phyloP scores from a whole-genome alignment of 2,888 invertebrate species.

The Bugula neritina region DNA sequence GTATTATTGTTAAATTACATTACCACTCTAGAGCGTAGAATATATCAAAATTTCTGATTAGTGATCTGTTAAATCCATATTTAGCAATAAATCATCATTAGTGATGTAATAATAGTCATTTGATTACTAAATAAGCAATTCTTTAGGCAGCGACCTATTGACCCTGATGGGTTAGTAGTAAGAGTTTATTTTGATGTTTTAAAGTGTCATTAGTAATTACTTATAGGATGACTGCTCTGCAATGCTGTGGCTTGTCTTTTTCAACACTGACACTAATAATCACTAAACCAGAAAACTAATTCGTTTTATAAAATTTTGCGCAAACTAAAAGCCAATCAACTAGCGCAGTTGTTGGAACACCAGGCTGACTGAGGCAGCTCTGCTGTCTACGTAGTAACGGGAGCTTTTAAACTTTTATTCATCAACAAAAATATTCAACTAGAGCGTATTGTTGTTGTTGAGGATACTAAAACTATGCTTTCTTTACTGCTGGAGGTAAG shows the following conservation, averaged over 20 bases:
- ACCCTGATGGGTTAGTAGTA: background rate
- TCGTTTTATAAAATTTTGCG: background rate
- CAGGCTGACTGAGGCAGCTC: too few relatives aligned
- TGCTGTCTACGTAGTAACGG: too few relatives aligned
- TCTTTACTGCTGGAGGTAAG: too few relatives aligned
- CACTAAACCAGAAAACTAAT: background rate
- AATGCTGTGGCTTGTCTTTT: background rate
- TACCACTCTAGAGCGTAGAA: background rate
- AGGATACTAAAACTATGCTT: too few relatives aligned
- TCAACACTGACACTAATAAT: background rate
- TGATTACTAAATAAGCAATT: conserved; percentile 13
- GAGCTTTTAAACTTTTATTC: too few relatives aligned
- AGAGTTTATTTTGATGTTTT: background rate
- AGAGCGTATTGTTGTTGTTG: too few relatives aligned
- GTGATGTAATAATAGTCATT: conserved; percentile 6
- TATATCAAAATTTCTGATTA: background rate
- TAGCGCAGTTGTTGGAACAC: too few relatives aligned
- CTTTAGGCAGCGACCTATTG: background rate
- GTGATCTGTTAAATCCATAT: background rate
- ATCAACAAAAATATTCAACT: too few relatives aligned
- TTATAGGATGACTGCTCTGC: too few relatives aligned
- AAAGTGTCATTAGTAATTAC: too few relatives aligned
- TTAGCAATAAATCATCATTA: background rate
- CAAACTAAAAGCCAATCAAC: background rate
- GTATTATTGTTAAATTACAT: background rate